phyloP scores from a whole-genome alignment of 2,113 vertebrate species.

The Marmota flaviventris region DNA sequence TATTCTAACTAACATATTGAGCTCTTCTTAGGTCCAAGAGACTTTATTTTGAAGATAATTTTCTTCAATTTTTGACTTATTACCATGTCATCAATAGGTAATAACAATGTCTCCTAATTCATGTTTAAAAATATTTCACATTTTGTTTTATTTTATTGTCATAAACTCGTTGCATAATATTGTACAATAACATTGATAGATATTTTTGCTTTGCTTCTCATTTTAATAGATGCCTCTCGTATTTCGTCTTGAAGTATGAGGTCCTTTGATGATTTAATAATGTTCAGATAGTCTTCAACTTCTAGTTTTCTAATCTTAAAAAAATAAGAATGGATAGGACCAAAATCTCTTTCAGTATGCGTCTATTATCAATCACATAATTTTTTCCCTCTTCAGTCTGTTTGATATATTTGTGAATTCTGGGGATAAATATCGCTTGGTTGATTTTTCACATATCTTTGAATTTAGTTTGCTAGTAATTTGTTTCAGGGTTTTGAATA shows the following conservation, averaged over 20 bases:
- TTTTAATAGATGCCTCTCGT: slow-evolving; percentile 30
- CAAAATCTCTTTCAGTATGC: background rate
- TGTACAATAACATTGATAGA: background rate
- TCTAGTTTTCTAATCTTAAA: slow-evolving; percentile 39
- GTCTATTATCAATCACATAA: background rate
- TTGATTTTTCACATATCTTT: slow-evolving; percentile 55
- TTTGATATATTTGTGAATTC: slow-evolving; percentile 57
- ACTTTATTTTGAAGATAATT: background rate
- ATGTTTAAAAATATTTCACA: background rate
- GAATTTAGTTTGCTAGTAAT: slow-evolving; percentile 55
- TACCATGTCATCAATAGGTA: background rate
- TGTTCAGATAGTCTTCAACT: slow-evolving; percentile 52
- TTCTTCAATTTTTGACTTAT: background rate
- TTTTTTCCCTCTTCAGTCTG: slow-evolving; percentile 17
- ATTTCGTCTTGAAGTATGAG: slow-evolving; percentile 48
- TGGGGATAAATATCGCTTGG: background rate
- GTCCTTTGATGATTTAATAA: slow-evolving; percentile 69
- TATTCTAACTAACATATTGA: background rate
- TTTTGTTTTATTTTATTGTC: slow-evolving; percentile 42
- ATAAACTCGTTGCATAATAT: slow-evolving; percentile 15
- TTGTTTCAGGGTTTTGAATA: slow-evolving; percentile 47
- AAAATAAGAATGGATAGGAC: background rate
- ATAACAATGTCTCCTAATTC: background rate
- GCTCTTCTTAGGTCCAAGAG: background rate
- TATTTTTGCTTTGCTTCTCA: slow-evolving; percentile 46